Base-by-base conservation (phyloP, 2,797 vertebrate genomes). In the Avahi laniger region DNA sequence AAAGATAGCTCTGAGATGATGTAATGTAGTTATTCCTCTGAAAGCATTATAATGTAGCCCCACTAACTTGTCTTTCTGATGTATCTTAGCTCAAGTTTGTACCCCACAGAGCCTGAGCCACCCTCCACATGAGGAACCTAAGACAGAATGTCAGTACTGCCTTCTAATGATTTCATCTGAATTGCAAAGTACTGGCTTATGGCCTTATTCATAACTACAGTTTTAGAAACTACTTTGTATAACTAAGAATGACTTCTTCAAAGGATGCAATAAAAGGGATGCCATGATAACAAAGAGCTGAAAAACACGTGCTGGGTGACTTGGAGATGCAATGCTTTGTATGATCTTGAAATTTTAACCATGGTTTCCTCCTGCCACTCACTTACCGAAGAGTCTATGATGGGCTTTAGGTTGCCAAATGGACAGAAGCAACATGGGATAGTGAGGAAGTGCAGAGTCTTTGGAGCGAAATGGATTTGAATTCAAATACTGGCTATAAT, bases 131-230 rank as follows among this genome's bases (percentile, higher is more conserved):
- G 90, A 89, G 61, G 79, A 9, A 35, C 84, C 65, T 96, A 82
- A 93, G 73, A 89, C 26, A 63, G 82, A 96, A 97, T 57, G 43
- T 94, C 35, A 50, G 82, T 61, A 35, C 1, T 91, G 43, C 7
- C 82, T 97, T 95, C 83, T 97, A 94, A 96, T 88, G 3, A 97
- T 93, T 96, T 95, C 61, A 97, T 97, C 96, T 97, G 91, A 97
- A 96, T 97, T 93, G 43, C 76, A 89, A 90, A 94, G 92, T 38
- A 85, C 93, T 22, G 22, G 91, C 76, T 97, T 81, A 70, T 80
- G 80, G 50, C 75, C 86, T 54, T 67, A 92, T 97, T 97, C 95
- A 95, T 89, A 97, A 73, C 54, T 88, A 67, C 65, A 95, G 87
- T 76, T 97, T 97, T 96, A 96, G 70, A 93, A 97, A 82, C 26